These are phyloP conservation scores for Caenorhabditis doughertyi DNA, from an alignment of 2,888 invertebrate species.

Conservation along the genomic window DNA sequence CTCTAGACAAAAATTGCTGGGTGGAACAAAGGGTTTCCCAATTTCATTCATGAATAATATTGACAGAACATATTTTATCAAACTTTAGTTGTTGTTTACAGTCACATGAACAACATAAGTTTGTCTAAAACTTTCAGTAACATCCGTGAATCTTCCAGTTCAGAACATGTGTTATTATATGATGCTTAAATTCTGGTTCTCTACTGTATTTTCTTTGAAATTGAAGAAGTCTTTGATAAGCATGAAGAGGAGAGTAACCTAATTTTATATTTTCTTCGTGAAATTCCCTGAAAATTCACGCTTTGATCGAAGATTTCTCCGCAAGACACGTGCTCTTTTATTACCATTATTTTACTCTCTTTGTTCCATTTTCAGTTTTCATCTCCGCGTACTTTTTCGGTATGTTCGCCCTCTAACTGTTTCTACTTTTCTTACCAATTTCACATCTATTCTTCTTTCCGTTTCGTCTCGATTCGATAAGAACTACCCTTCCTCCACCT, in stretches of 20 bases:
- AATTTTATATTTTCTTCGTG: too few relatives aligned
- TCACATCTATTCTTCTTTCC: conserved; percentile 17
- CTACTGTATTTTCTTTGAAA: too few relatives aligned
- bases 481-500: conserved; percentile 36
- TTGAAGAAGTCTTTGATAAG: too few relatives aligned
- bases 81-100: conserved; percentile 2
- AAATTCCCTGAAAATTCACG: too few relatives aligned
- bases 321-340: conserved; percentile 15
- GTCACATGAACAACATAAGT: neutral
- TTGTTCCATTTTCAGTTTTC: neutral
- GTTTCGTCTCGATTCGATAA: conserved; percentile 47
- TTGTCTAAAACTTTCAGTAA: neutral
- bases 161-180: too few relatives aligned
- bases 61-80: conserved; percentile 4
- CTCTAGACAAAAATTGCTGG: too few relatives aligned
- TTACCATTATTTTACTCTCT: neutral
- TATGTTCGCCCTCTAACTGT: conserved; percentile 21
- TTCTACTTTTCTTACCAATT: conserved; percentile 8
- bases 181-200: too few relatives aligned
- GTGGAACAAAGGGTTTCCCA: neutral
- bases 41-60: conserved; percentile 4
- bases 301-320: too few relatives aligned
- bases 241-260: too few relatives aligned
- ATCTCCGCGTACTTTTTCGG: conserved; percentile 38
- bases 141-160: too few relatives aligned